phyloP scores from a whole-genome alignment of 2,888 invertebrate genomes.

The Drosophila dives region DNA sequence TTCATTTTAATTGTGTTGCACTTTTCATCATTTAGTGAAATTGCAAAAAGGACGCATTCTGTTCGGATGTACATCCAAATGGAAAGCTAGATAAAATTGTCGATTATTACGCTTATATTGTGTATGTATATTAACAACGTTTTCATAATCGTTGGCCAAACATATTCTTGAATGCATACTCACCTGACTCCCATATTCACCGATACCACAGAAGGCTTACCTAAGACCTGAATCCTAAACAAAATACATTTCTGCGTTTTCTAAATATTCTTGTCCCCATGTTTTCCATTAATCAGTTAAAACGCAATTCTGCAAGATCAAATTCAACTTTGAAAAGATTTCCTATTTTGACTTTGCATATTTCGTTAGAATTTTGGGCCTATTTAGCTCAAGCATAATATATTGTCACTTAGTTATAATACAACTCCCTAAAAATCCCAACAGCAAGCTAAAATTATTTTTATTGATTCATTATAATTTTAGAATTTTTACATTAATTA shows the following conservation, averaged over 20 bases:
- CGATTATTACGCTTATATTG: background rate
- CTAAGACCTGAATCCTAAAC: background rate
- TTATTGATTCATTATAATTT: background rate
- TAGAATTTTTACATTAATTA: background rate
- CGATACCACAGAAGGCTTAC: background rate
- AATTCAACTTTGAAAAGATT: background rate
- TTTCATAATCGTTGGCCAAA: background rate
- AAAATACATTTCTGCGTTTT: background rate
- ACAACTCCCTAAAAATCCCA: background rate
- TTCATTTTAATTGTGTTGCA: slow-evolving; percentile 70
- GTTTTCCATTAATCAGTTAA: background rate
- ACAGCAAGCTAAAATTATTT: no score
- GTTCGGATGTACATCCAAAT: background rate
- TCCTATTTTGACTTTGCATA: background rate
- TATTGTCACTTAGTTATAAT: background rate
- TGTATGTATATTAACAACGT: background rate
- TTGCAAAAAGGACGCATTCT: slow-evolving; percentile 4
- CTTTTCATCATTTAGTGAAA: slow-evolving; percentile 34
- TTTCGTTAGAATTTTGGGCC: background rate
- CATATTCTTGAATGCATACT: no score
- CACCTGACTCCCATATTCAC: background rate
- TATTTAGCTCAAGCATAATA: background rate
- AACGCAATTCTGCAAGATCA: background rate
- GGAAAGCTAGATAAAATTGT: background rate
- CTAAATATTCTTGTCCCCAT: background rate